Conservation (phyloP, 2,888 invertebrate genomes). For the Phortica magna region DNA sequence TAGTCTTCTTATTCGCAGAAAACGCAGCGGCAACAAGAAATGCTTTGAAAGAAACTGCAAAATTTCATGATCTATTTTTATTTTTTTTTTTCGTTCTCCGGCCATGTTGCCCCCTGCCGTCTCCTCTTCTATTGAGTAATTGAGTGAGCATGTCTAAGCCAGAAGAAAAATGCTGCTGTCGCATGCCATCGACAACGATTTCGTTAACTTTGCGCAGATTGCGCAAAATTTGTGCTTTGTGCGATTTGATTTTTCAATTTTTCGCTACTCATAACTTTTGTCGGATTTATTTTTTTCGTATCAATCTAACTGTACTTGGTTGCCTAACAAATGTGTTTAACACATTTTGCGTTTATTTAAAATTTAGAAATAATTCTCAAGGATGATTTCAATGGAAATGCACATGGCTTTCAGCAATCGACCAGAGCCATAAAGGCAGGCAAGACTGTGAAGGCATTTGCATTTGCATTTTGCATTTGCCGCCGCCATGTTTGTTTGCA, state of each 20-base stretch:
- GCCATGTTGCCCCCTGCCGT: not conserved
- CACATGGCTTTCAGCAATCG: not conserved
- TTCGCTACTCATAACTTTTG: not conserved
- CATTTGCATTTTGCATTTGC: conserved; percentile 2
- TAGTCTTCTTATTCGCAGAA: too few relatives aligned
- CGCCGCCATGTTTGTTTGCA: not conserved
- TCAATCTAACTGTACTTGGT: too few relatives aligned
- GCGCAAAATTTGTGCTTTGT: conserved; percentile 18
- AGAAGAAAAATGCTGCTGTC: not conserved
- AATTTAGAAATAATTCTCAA: not conserved
- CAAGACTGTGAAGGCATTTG: not conserved
- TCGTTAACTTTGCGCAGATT: not conserved
- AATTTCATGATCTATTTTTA: not conserved
- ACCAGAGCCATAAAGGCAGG: not conserved
- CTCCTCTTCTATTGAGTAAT: not conserved
- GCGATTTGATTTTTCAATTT: not conserved
- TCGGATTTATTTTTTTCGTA: not conserved
- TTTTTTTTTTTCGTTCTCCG: not conserved
- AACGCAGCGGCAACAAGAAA: not conserved
- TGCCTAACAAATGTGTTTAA: too few relatives aligned
- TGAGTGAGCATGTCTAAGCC: not conserved
- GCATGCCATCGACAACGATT: not conserved
- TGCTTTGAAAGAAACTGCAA: conserved; percentile 4
- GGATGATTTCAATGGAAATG: not conserved
- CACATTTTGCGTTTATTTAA: too few relatives aligned